Evolutionary conservation across 53 echinoderm and acorn worm species (phyloP).

Genomic region (Echinometra lucunter): DNA sequence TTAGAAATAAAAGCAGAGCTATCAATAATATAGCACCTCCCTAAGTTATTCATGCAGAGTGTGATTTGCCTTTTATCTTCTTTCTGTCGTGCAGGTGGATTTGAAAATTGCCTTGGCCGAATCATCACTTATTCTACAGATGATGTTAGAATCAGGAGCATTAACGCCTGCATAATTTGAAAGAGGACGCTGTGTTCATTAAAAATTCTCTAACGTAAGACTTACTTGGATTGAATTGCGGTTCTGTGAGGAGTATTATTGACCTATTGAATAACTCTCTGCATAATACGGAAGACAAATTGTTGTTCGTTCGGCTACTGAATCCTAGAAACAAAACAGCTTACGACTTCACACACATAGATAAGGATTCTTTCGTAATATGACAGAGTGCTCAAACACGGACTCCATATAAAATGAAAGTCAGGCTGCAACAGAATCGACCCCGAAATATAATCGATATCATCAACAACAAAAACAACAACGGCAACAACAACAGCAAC

Average conservation of each 20-base stretch:
- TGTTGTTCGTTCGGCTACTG: neutral
- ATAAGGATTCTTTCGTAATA: neutral
- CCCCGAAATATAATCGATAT: neutral
- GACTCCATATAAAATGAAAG: neutral
- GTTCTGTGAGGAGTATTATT: neutral
- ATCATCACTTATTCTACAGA: neutral
- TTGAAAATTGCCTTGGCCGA: constrained; percentile 13
- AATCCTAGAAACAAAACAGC: neutral
- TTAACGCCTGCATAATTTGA: neutral
- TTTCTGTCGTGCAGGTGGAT: constrained; percentile 41
- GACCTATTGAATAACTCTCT: neutral
- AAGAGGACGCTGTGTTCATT: neutral
- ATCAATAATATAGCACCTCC: constrained; percentile 39
- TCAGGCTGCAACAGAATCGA: neutral
- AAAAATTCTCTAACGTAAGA: neutral
- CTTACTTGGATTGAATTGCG: neutral
- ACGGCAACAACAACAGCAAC: neutral
- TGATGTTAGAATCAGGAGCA: neutral
- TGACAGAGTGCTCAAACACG: neutral
- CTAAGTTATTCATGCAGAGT: constrained; percentile 30
- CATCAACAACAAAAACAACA: neutral
- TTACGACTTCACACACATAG: neutral
- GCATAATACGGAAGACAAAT: neutral
- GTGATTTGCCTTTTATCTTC: constrained; percentile 42
- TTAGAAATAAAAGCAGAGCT: neutral